A percentile compares a stretch with the other conserved stretches of the same genome.
Evolutionary conservation across 2,797 vertebrate species (phyloP).

Genomic region (Alectoris magna): DNA sequence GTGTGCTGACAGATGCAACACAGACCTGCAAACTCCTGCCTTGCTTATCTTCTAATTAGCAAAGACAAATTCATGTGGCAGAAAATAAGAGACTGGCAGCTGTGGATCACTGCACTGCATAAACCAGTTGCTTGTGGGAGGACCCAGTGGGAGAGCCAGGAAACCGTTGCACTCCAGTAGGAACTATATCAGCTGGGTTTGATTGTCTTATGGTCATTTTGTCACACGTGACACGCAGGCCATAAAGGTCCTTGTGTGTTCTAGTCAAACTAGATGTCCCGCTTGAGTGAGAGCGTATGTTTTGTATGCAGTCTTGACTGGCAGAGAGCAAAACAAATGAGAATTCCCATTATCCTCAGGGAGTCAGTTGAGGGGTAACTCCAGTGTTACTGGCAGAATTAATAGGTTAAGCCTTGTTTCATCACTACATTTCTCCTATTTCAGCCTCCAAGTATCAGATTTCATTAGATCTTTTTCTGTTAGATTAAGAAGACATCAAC

Average conservation of each 20-base stretch:
- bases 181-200: neutral
- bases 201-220: neutral
- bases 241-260: neutral
- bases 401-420: neutral
- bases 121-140: conserved; percentile 19
- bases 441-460: neutral
- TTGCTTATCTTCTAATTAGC: conserved; percentile 17
- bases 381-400: neutral
- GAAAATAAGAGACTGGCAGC: conserved; percentile 34
- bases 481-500: neutral
- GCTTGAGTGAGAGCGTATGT: neutral
- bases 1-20: neutral
- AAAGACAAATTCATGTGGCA: neutral
- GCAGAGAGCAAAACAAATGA: conserved; percentile 18
- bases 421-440: neutral
- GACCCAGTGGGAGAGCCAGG: conserved; percentile 43
- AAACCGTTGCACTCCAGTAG: neutral
- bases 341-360: conserved; percentile 18
- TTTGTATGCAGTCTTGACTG: neutral
- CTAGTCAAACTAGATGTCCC: neutral
- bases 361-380: neutral
- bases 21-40: neutral
- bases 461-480: neutral
- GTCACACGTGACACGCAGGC: neutral
- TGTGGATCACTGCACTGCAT: conserved; percentile 30